Conservation (phyloP, 1,140 invertebrate species). For the Octopus sinensis region DNA sequence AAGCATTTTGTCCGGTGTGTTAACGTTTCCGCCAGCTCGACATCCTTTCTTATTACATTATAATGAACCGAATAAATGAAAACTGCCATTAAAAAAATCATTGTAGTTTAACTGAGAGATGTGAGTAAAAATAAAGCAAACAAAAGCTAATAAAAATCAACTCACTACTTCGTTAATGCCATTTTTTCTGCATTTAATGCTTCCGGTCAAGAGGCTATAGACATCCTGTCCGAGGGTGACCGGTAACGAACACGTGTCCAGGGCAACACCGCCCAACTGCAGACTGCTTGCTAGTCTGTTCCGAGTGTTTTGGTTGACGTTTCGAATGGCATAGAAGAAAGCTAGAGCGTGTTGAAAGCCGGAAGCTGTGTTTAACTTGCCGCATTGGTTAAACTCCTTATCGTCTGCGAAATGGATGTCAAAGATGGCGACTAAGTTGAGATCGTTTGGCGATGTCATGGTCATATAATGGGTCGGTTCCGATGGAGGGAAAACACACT, state of each 20-base stretch:
- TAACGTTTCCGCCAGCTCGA: too few relatives aligned
- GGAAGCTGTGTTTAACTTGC: slow-evolving; percentile 36
- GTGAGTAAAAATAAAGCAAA: too few relatives aligned
- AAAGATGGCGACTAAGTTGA: slow-evolving; percentile 47
- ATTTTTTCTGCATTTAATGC: slow-evolving; percentile 38
- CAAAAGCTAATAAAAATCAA: background rate
- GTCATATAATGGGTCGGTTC: slow-evolving; percentile 48
- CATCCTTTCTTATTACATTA: too few relatives aligned
- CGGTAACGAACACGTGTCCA: slow-evolving; percentile 45
- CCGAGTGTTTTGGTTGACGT: slow-evolving; percentile 40
- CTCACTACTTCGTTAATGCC: background rate
- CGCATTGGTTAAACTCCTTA: slow-evolving; percentile 36
- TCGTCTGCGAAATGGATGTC: slow-evolving; percentile 42
- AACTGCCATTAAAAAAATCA: too few relatives aligned
- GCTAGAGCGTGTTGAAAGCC: slow-evolving; percentile 50
- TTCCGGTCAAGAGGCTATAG: slow-evolving; percentile 48
- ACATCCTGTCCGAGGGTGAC: slow-evolving; percentile 46
- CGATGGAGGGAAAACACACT: slow-evolving; percentile 36
- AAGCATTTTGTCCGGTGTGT: too few relatives aligned
- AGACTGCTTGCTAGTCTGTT: slow-evolving; percentile 33
- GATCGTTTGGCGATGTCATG: slow-evolving; percentile 33
- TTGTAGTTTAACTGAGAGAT: too few relatives aligned
- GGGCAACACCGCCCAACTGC: slow-evolving; percentile 45
- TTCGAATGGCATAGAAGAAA: slow-evolving; percentile 51
- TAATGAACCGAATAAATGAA: too few relatives aligned